These are phyloP conservation scores for Campaea margaritaria DNA, from an alignment of 2,888 invertebrate species.

Conservation along the genomic window DNA sequence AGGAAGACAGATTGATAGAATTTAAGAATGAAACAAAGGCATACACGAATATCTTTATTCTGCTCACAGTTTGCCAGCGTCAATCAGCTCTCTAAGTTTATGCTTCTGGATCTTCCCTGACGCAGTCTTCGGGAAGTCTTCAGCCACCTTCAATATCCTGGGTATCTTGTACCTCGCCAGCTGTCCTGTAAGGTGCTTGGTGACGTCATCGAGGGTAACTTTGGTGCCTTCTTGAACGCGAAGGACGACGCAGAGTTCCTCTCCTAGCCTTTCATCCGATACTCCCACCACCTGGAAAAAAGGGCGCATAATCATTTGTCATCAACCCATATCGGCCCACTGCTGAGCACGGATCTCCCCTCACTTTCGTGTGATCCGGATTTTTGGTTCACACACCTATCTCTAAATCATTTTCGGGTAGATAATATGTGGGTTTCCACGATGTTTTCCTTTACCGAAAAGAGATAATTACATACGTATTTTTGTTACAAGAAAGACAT, in stretches of 20 bases:
- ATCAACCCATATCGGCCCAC: too few relatives aligned
- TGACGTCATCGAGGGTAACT: slow-evolving; percentile 85
- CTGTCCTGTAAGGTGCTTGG: slow-evolving; percentile 87
- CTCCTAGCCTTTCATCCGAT: slow-evolving; percentile 90
- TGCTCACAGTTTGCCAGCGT: slow-evolving; percentile 67
- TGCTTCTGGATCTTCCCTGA: slow-evolving; percentile 94
- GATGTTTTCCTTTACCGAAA: too few relatives aligned
- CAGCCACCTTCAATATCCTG: slow-evolving; percentile 87
- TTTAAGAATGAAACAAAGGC: slow-evolving; percentile 16
- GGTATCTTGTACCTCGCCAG: slow-evolving; percentile 94
- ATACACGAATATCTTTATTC: slow-evolving; percentile 24
- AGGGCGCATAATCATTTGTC: too few relatives aligned
- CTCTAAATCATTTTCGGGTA: too few relatives aligned
- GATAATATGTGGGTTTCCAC: too few relatives aligned
- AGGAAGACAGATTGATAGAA: too few relatives aligned
- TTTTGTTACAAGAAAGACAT: too few relatives aligned
- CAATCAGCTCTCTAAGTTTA: slow-evolving; percentile 80
- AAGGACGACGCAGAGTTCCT: slow-evolving; percentile 90
- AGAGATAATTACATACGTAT: too few relatives aligned
- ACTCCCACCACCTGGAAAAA: slow-evolving; percentile 88
- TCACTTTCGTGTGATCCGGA: too few relatives aligned
- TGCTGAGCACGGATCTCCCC: too few relatives aligned
- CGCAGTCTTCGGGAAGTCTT: slow-evolving; percentile 91
- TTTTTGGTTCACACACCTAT: too few relatives aligned
- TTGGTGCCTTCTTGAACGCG: slow-evolving; percentile 82